phyloP scores from a whole-genome alignment of 2,888 invertebrate genomes.

The Eutolmus rufibarbis region DNA sequence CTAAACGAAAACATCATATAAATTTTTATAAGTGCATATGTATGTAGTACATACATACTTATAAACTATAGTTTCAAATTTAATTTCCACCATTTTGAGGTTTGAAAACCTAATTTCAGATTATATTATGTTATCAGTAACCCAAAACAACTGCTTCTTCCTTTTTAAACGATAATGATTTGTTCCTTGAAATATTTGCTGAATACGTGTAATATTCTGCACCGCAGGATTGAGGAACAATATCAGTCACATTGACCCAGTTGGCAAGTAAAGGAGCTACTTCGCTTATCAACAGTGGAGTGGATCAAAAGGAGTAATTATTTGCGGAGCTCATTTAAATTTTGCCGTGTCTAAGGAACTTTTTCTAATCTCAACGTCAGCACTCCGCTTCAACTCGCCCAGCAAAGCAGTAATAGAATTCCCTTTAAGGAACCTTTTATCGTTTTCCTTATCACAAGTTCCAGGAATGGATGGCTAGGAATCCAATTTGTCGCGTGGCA shows the following conservation, averaged over 20 bases:
- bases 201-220: no score
- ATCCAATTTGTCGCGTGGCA: conserved; percentile 41
- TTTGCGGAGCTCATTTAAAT: conserved; percentile 35
- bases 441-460: conserved; percentile 30
- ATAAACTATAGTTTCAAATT: no score
- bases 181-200: no score
- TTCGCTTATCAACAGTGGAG: not conserved
- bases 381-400: not conserved
- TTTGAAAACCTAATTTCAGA: no score
- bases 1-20: no score
- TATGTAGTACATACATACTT: no score
- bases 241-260: not conserved
- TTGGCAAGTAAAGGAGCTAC: not conserved
- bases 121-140: no score
- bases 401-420: conserved; percentile 28
- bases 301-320: conserved; percentile 37
- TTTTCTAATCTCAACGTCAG: conserved; percentile 16
- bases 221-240: not conserved
- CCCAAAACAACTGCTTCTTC: no score
- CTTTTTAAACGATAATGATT: no score
- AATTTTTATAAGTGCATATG: no score
- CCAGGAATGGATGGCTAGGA: conserved; percentile 35
- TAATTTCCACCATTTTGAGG: no score
- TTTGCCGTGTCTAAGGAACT: conserved; percentile 23
- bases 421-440: conserved; percentile 38